Evolutionary conservation across 2,113 vertebrate species (phyloP), one percentile per base, ranked within the genome.

Genomic region (Stictonetta naevosa): DNA sequence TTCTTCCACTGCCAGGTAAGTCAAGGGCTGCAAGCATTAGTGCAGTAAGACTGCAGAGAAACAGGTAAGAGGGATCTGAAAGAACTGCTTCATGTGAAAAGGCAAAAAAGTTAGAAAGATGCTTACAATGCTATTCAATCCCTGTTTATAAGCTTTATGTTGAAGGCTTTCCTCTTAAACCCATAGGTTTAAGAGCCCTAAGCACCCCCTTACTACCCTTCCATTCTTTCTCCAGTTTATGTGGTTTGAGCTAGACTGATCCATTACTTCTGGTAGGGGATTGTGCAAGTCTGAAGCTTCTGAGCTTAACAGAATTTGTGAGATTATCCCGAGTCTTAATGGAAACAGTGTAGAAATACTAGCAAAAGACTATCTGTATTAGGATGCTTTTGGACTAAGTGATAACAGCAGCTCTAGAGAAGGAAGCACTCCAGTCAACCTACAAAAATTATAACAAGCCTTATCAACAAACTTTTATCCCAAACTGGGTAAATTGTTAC

Each of bases 401-500:
- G 31, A 74, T 46, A 92, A 86, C n/a, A 63, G 17, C n/a, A 92
- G 40, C 31, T 81, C 80, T 78, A 77, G 46, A 67, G 88, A 91
- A 83, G 13, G 6, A 67, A 90, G 60, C 19, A 42, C 29, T 83
- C 50, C 40, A 86, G 72, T 71, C 72, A 94, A 67, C 20, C 29
- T 56, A 90, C 63, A 88, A 88, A 81, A 92, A 90, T 72, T 72
- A 75, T 1, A 90, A 59, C 28, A 13, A 86, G 60, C 72, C 66
- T 90, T 90, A 90, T 40, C 59, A 71, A 80, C 13, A 88, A 25
- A 67, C 83, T 94, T 94, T 74, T 64, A 92, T 78, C 29, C 64
- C 76, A 75, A 72, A 60, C 63, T 78, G 31, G 25, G 33, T 87
- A 93, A 90, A 4, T 22, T 78, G 46, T 63, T 94, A 88, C 7